A percentile compares a stretch with the other conserved stretches of the same genome.
phyloP scores from a whole-genome alignment of 1,140 invertebrate species.

The Drosophila biarmipes region DNA sequence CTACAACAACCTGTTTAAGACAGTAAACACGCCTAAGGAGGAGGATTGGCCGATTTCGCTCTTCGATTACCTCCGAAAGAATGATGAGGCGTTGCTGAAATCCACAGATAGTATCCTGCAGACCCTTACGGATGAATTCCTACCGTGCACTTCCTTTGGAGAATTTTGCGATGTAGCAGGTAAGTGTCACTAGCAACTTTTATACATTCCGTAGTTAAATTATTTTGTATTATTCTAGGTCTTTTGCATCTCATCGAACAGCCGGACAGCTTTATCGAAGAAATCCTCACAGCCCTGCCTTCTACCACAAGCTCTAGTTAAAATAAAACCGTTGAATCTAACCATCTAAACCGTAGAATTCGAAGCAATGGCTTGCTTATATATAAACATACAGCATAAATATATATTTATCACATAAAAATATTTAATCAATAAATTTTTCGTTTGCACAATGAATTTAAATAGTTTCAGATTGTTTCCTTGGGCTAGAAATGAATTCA shows the following conservation, averaged over 20 bases:
- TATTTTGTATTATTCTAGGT: conserved; percentile 35
- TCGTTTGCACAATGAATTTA: conserved; percentile 71
- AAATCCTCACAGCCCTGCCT: conserved; percentile 74
- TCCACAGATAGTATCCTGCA: conserved; percentile 92
- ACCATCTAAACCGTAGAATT: conserved; percentile 26
- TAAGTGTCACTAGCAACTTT: conserved; percentile 23
- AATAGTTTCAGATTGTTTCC: not conserved
- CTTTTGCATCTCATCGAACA: conserved; percentile 79
- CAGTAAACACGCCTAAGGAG: conserved; percentile 89
- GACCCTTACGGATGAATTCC: conserved; percentile 93
- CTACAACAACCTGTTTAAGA: conserved; percentile 89
- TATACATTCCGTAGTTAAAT: not conserved
- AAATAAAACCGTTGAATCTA: conserved; percentile 29
- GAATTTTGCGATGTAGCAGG: conserved; percentile 96
- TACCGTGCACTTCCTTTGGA: conserved; percentile 94
- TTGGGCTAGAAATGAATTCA: not conserved
- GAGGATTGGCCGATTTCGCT: conserved; percentile 94
- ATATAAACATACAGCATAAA: conserved; percentile 39
- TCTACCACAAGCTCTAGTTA: conserved; percentile 66
- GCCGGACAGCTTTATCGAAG: conserved; percentile 77
- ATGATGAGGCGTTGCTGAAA: conserved; percentile 95
- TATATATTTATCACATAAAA: conserved; percentile 70
- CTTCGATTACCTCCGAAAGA: conserved; percentile 96
- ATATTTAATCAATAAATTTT: conserved; percentile 82
- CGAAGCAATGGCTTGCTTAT: conserved; percentile 35